Evolutionary conservation across 2,888 invertebrate genomes (phyloP), one percentile per base, ranked within the genome.

Genomic region (Lingula anatina): DNA sequence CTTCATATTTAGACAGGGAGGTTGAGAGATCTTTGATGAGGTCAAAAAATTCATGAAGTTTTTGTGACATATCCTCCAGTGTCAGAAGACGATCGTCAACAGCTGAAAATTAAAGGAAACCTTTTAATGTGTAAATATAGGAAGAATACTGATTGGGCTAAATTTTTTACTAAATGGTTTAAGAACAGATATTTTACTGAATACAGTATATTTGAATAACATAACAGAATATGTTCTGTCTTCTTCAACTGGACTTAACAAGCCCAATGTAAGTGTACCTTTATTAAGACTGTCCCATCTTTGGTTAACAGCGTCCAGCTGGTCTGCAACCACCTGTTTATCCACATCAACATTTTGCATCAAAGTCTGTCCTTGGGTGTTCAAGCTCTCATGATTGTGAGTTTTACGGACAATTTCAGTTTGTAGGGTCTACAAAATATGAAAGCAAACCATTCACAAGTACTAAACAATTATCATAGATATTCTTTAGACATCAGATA

Each of bases 341-440:
- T 95, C 94, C 45, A 88, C 85, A 71, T 95, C 94, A 62, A 93
- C 93, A 42, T 89, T 84, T 0, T 85, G 84, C 45, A 94, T 82
- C 81, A 95, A 90, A 0, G 89, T 86, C 65, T 93, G 92, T 1
- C 94, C 94, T 2, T 66, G 67, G 21, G 56, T 51, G 46, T 68
- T 69, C 54, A 73, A 54, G 20, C 54, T 90, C 68, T 95, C 95
- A 66, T 88, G 93, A 77, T 95, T 95, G 9, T 92, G 92, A 15
- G 90, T 89, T 67, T 89, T 89, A 75, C 92, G 90, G 87, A 92
- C 89, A 0, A 94, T 86, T 65, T 95, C 95, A 67, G 92, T 93
- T 63, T 93, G 85, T 81, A 95, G 88, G 44, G 84, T 61, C 68
- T 73, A 59, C 5, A 47, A 57, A 47, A n/a, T n/a, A n/a, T n/a